Percentiles rank a stretch among this genome's conserved stretches.
phyloP scores from a whole-genome alignment of 2,888 invertebrate genomes.

The Drosophila picticornis region DNA sequence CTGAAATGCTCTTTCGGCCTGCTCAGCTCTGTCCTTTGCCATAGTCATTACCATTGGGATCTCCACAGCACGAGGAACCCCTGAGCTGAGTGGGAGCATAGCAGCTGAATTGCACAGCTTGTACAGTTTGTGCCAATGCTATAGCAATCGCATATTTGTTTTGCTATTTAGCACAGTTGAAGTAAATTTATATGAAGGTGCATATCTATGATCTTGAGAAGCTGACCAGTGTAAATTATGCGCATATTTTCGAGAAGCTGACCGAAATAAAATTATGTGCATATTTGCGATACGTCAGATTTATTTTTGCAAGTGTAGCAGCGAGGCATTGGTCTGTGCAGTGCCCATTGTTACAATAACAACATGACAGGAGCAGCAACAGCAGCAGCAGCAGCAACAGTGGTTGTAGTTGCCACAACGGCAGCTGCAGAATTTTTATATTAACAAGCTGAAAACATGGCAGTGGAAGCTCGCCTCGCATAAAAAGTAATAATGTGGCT shows the following conservation, averaged over 20 bases:
- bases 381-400: neutral
- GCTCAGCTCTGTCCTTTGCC: neutral
- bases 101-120: neutral
- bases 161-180: neutral
- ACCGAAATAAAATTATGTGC: neutral
- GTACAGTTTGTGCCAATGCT: neutral
- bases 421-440: constrained; percentile 63
- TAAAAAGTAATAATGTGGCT: constrained; percentile 73
- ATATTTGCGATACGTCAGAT: neutral
- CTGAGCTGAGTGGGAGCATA: neutral
- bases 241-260: neutral
- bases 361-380: constrained; percentile 7
- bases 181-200: neutral
- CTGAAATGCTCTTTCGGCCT: neutral
- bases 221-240: neutral
- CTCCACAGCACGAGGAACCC: neutral
- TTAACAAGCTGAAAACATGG: constrained; percentile 74
- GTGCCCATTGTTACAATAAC: constrained; percentile 18
- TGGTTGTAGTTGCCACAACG: constrained; percentile 1
- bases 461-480: constrained; percentile 32
- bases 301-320: constrained; percentile 3
- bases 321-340: constrained; percentile 12
- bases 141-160: neutral
- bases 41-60: neutral
- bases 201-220: neutral